Evolutionary conservation across 2,113 vertebrate genomes (phyloP), one percentile per base, ranked within the genome.

Genomic region (Anguilla rostrata): DNA sequence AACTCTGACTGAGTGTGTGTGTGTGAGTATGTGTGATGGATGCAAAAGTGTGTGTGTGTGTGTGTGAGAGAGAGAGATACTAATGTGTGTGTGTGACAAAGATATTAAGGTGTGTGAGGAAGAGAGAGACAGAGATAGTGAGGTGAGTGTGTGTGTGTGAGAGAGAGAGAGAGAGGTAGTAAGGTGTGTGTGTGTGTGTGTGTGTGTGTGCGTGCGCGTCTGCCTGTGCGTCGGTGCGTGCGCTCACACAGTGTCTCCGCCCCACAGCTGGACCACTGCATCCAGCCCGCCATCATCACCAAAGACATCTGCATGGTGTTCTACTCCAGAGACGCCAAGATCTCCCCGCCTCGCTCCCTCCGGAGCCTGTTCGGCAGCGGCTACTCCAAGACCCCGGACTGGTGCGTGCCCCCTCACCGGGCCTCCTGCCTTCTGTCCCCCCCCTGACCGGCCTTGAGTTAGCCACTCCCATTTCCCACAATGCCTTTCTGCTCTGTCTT

Each of bases 301-400:
- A 99, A 99, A 96, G 98, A 99, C 26, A 96, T 99, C 29, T 99
- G 98, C 88, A 98, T 97, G 98, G 97, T 99, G 88, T 99, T 98
- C 87, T 99, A 99, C 92, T 99, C 98, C 2, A 93, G 98, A 46
- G 98, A 99, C 1, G 97, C 98, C 89, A 99, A 98, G 94, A 97
- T 99, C 90, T 98, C 97, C 0, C 97, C 98, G 0, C 98, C 98
- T 0, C 98, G 98, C 5, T 99, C 98, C 0, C 95, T 99, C 81
- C 97, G 97, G 90, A 99, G 91, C 92, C 96, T 99, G 80, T 99
- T 99, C n/a, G 98, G 98, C 88, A 99, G 97, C 0, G 97, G 97
- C 84, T 99, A 99, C 91, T 97, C 97, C 1, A 99, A 98, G 87
- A 96, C 96, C 12, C 98, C 98, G 0, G 98, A 99, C 91, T 97